Evolutionary conservation across 1,140 invertebrate genomes (phyloP), one percentile per base, ranked within the genome.

Genomic region (Trichonephila inaurata): DNA sequence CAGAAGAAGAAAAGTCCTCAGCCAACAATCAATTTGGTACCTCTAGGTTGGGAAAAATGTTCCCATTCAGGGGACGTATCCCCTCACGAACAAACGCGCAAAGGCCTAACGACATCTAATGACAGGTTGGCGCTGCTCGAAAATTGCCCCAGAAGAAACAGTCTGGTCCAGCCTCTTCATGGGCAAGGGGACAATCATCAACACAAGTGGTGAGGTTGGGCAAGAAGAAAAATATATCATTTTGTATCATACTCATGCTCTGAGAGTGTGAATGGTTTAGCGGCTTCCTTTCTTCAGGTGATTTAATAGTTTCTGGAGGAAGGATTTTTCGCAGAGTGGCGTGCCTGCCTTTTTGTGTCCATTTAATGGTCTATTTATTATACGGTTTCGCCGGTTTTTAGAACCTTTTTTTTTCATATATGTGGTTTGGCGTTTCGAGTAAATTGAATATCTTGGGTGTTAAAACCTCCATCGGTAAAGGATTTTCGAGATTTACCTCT

Each of bases 291-390:
- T 77, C 72, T 77, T 60, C 58, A 24, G 44, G 82, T 85, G 60
- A 85, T 85, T 85, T 85, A 85, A 85, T 85, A 44, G 82, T 58
- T 51, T 58, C 58, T 60, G 82, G 82, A 85, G 58, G 82, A 58
- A 19, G 62, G 72, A 77, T 77, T 10, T 60, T 21, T 21, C 21
- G 51, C 58, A 24, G n/a, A 40, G 72, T 24, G 82, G 82, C 44
- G n/a, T 85, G 82, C 51, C 58, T 24, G 58, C 44, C 82, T 60
- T 60, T 85, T 85, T 85, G 82, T 85, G 82, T 60, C 82, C 82
- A 33, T 77, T 85, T 85, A 85, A 85, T 85, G 82, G 82, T 58
- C 82, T 85, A 85, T 85, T 85, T 85, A 85, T 85, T 85, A 85
- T 44, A 85, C 44, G 58, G 44, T 85, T 77, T 85, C 82, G 82